Conservation (phyloP, 2,113 vertebrate species). For the Genyomyrus donnyi region DNA sequence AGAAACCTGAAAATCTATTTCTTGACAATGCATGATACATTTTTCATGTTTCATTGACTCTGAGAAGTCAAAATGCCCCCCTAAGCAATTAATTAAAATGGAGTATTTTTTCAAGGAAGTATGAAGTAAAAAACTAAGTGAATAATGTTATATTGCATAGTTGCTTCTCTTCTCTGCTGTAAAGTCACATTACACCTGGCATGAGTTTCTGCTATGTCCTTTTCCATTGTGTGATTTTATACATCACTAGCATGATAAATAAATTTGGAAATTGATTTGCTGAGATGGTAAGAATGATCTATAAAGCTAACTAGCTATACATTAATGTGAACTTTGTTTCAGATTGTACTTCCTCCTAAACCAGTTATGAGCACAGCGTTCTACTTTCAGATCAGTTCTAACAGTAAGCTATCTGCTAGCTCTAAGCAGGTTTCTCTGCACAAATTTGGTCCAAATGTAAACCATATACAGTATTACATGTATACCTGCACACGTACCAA, state of each 20-base stretch:
- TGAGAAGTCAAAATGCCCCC: not conserved
- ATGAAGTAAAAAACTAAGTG: not conserved
- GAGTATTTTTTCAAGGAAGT: not conserved
- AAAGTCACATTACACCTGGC: not conserved
- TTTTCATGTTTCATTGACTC: not conserved
- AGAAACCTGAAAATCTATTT: not conserved
- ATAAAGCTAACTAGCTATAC: not conserved
- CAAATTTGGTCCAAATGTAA: not conserved
- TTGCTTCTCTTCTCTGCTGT: not conserved
- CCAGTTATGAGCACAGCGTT: not conserved
- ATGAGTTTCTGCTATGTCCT: not conserved
- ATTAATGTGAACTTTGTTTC: not conserved
- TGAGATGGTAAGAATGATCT: not conserved
- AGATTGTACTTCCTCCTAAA: not conserved
- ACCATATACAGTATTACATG: not conserved
- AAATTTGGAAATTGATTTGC: not conserved
- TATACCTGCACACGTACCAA: not conserved
- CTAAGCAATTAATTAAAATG: not conserved
- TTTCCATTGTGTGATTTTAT: not conserved
- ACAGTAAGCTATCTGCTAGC: not conserved
- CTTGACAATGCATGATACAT: not conserved
- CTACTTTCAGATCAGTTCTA: not conserved
- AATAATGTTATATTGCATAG: not conserved
- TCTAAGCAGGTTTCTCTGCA: not conserved
- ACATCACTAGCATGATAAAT: not conserved